Evolutionary conservation across 2,113 vertebrate species (phyloP).

Genomic region (Micronycteris hirsuta): DNA sequence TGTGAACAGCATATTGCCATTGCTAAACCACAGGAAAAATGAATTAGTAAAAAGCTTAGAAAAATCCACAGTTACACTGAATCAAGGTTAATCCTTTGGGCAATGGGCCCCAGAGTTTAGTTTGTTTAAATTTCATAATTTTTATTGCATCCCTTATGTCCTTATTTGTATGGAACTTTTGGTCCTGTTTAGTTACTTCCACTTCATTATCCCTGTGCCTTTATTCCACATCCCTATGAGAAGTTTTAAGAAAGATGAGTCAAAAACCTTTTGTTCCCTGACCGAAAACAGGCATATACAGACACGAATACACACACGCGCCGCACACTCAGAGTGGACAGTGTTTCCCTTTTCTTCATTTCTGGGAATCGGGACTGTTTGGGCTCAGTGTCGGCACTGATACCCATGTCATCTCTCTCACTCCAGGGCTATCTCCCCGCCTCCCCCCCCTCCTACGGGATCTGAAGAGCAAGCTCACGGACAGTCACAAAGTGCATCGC

Average conservation of each 20-base stretch:
- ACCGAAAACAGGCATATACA: background rate
- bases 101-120: background rate
- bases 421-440: background rate
- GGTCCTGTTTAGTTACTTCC: background rate
- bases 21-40: background rate
- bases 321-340: background rate
- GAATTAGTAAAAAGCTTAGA: background rate
- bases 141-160: background rate
- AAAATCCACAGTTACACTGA: background rate
- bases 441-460: background rate
- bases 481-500: slow-evolving; percentile 20
- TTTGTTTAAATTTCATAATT: background rate
- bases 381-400: slow-evolving; percentile 25
- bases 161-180: background rate
- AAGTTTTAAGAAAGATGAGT: slow-evolving; percentile 44
- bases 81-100: background rate
- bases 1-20: background rate
- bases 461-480: slow-evolving; percentile 52
- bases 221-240: background rate
- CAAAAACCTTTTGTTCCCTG: slow-evolving; percentile 45
- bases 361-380: slow-evolving; percentile 19
- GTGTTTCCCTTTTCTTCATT: slow-evolving; percentile 54
- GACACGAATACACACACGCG: slow-evolving; percentile 29
- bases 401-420: background rate
- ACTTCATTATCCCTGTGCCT: background rate